Base-by-base conservation (phyloP, 2,113 vertebrate genomes). In the Willisornis vidua region DNA sequence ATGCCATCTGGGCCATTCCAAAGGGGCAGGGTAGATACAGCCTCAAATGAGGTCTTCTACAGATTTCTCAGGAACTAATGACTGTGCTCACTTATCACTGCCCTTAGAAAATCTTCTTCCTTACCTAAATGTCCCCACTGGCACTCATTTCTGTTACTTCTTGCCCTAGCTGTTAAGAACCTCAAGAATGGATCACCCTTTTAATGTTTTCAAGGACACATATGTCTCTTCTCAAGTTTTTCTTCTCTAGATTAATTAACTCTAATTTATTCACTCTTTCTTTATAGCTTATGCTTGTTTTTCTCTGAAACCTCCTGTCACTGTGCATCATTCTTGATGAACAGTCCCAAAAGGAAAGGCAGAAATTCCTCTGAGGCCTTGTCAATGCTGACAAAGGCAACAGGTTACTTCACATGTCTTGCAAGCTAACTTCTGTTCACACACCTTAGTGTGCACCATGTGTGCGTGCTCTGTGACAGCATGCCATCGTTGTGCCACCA, bases 371-470 rank as follows among this genome's bases (percentile, higher is more conserved):
- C 61, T 59, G 92, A 75, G 93, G 61, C 26, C 59, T 39, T 81
- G 48, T 81, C 43, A 74, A 0, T 17, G 77, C 81, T 45, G 43
- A 51, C 68, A 63, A 89, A 75, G 59, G 77, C 51, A 91, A n/a
- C 1, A 8, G 65, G 77, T 89, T 78, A 59, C 85, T 85, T 87
- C 33, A 31, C 39, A 26, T 46, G 61, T 85, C 77, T 94, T 81
- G 65, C 74, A 71, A 59, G 77, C 55, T 85, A 26, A 77, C 80
- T 91, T 59, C 61, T 85, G 73, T 45, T 96, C 2, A 5, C 89
- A 48, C 1, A 0, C 66, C 80, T 58, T 0, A 0, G 65, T 22
- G 68, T 2, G 5, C 1, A 8, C 37, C 0, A 1, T 0, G 2
- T 9, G 10, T 20, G 71, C 0, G 1, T 45, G 74, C 48, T 55